Evolutionary conservation across 1,140 invertebrate genomes (phyloP).

Genomic region (Arion vulgaris): DNA sequence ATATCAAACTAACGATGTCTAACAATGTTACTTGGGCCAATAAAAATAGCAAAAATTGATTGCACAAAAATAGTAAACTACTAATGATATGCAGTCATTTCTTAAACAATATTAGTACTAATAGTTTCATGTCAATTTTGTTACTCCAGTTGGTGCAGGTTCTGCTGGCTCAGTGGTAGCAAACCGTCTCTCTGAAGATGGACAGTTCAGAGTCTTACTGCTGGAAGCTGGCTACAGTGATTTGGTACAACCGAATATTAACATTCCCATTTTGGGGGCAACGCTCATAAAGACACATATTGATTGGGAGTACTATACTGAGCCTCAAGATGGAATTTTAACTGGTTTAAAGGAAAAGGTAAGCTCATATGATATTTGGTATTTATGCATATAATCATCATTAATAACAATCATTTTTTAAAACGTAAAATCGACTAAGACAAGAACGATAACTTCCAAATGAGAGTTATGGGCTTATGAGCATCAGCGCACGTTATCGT

Average conservation of each 20-base stretch:
- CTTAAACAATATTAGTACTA: no score
- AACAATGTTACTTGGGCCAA: no score
- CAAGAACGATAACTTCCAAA: not conserved
- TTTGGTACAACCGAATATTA: conserved; percentile 23
- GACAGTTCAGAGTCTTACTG: not conserved
- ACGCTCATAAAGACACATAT: not conserved
- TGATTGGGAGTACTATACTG: conserved; percentile 48
- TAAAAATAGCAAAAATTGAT: no score
- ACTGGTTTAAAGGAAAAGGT: conserved; percentile 85
- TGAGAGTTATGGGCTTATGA: not conserved
- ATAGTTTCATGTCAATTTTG: no score
- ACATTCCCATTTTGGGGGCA: conserved; percentile 21
- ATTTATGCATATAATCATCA: not conserved
- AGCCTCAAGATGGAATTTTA: conserved; percentile 77
- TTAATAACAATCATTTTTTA: no score
- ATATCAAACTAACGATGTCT: no score
- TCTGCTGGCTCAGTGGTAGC: conserved; percentile 4
- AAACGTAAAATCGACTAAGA: not conserved
- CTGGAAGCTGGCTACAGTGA: conserved; percentile 43
- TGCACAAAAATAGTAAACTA: no score
- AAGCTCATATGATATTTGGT: conserved; percentile 74
- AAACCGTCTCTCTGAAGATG: conserved; percentile 10
- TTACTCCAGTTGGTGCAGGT: conserved; percentile 1
- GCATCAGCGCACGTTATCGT: no score
- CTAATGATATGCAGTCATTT: no score